Evolutionary conservation across 2,888 invertebrate genomes (phyloP), one percentile per base, ranked within the genome.

Genomic region (Mythimna ferrago): DNA sequence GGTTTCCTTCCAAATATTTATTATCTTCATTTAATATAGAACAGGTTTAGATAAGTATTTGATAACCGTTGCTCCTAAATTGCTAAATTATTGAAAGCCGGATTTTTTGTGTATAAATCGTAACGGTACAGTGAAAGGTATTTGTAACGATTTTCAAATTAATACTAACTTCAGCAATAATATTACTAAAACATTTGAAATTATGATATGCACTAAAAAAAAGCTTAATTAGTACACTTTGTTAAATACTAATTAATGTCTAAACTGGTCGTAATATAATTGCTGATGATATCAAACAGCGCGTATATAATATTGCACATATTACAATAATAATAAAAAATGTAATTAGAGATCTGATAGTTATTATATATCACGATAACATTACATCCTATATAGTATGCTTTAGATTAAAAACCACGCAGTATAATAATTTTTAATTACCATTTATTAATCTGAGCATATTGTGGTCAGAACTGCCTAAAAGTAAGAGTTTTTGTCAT

Each of bases 31-130:
- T 35, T 32, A 67, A 67, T 32, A 16, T 51, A 14, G 26, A 78
- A 73, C 73, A 14, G 41, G 68, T 78, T 68, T 32, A 21, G 2
- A 44, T 78, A 56, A 61, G 3, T 10, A 10, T 56, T 2, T 21
- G 11, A 16, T 19, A 56, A 53, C 44, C 56, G 56, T 57, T 64
- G 75, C 32, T 70, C 2, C 5, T 16, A 44, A 66, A 70, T 64
- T 14, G 26, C 26, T 4, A 38, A 75, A 57, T 75, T 79, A 67
- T 79, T 53, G 35, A 76, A 79, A 76, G 3, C 16, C 26, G n/a
- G 4, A 32, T 54, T 57, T 65, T 44, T 65, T 61, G 14, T 35
- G 48, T 16, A 63, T 41, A 54, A 48, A 63, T 54, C 6, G 32
- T 67, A 64, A 58, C 14, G 19, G 35, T 51, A 26, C 10, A 44